Conservation (phyloP, 1,140 invertebrate genomes). For the Drosophila tropicalis region DNA sequence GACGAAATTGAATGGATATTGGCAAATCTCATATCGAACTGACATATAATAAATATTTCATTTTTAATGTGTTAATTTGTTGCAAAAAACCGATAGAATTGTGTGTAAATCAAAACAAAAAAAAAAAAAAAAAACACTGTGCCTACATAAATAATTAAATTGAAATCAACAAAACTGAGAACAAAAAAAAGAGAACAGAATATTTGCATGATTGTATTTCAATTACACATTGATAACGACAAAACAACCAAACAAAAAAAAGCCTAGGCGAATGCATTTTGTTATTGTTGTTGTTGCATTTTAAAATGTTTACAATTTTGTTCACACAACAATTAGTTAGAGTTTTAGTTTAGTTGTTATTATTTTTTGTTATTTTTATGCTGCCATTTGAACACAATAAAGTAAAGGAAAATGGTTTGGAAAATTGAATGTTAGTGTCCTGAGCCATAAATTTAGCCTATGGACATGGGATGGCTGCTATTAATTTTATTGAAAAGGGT, state of each 20-base stretch:
- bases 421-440: conserved; percentile 49
- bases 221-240: conserved; percentile 15
- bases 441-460: conserved; percentile 58
- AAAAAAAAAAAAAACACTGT: not conserved
- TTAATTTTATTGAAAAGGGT: conserved; percentile 78
- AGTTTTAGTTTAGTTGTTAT: conserved; percentile 19
- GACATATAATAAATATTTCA: conserved; percentile 32
- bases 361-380: not conserved
- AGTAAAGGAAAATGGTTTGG: conserved; percentile 31
- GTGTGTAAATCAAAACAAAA: not conserved
- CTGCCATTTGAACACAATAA: conserved; percentile 4
- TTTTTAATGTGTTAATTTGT: conserved; percentile 30
- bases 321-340: conserved; percentile 52
- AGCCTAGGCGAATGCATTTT: conserved; percentile 4
- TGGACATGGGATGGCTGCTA: conserved; percentile 36
- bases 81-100: not conserved
- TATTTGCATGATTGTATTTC: conserved; percentile 5
- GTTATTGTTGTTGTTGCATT: conserved; percentile 23
- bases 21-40: not conserved
- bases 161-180: not conserved
- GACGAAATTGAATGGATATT: conserved; percentile 1
- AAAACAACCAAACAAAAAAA: conserved; percentile 1
- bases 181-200: conserved; percentile 2
- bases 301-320: conserved; percentile 7
- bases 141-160: conserved; percentile 10